Evolutionary conservation across 2,113 vertebrate genomes (phyloP), one percentile per base, ranked within the genome.

Genomic region (Channa argus): DNA sequence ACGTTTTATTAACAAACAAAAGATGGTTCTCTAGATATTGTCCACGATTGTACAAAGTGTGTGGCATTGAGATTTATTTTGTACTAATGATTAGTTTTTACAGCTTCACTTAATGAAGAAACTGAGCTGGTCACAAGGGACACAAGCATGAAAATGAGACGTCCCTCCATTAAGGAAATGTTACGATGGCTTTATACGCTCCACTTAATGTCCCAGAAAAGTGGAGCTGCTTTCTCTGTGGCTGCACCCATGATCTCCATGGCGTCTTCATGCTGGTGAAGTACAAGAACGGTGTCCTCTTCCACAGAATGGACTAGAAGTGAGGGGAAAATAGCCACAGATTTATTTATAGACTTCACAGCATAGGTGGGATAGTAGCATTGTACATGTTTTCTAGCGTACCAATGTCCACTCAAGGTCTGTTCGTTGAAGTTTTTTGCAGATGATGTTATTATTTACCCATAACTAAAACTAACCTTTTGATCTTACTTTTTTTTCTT

Each of bases 151-250:
- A 24, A 24, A 24, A 24, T 24, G 24, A 24, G 24, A 24, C 24
- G 24, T 24, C 24, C 24, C 24, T 24, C 24, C 24, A 24, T 24
- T 24, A 24, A 24, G 24, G 24, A 24, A 24, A 24, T 24, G 24
- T 24, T 24, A 58, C 63, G 52, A 7, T 60, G 50, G 61, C 36
- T 86, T 86, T 65, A 93, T 61, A 71, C n/a, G 45, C 53, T 88
- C 88, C 83, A 89, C 34, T 91, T 86, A 70, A 92, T 89, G 78
- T 93, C 86, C 87, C 70, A 84, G 67, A 85, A 88, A 6, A 74
- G 71, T 13, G 78, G 69, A 39, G 73, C 60, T 10, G 71, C 63
- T 83, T 82, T 86, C 62, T 83, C 78, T 38, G 89, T 81, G 54
- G 79, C 36, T 38, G 83, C 14, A 4, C 47, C 68, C 50, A 14